Evolutionary conservation across 2,797 vertebrate genomes (phyloP), one percentile per base, ranked within the genome.

Genomic region (Parauchenoglanis ngamensis): DNA sequence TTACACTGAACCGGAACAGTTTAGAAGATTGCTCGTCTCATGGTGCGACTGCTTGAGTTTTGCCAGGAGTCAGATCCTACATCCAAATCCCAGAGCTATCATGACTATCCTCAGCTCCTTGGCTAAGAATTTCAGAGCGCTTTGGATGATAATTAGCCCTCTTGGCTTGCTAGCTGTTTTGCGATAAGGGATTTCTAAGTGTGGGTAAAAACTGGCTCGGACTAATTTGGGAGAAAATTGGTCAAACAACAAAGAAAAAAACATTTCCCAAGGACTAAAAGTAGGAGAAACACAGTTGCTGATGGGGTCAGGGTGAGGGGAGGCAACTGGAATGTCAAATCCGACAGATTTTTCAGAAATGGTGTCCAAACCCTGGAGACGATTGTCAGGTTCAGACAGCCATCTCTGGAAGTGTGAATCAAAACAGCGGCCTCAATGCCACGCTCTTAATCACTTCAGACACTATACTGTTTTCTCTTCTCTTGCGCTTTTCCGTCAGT

Each of bases 391-490:
- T 82, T 65, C 59, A 65, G 79, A 82, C 79, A 83, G 61, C 85
- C 78, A 25, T 83, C 76, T 88, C 84, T 72, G 79, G 70, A 79
- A 40, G 76, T 84, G 84, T 86, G 84, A 87, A 90, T 90, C 90
- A 88, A 87, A 87, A 85, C 65, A 87, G 86, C 78, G 46, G 79
- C 44, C 46, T 83, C 80, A 68, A 7, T 67, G 63, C 80, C 80
- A 28, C n/a, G 1, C 7, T 67, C 46, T 31, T 52, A 83, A 83
- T 83, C 44, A 67, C 80, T 52, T 28, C 61, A 67, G 80, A 83
- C 80, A 83, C 61, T 31, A 5, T 13, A 31, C 61, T 67, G 44
- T 28, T 68, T 67, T 83, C 63, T 67, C 44, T 82, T 52, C 44
- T 67, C 61, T 13, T 52, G 80, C 13, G 2, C 61, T 83, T 65